A percentile compares a stretch with the other conserved stretches of the same genome.
phyloP scores from a whole-genome alignment of 2,113 vertebrate genomes.

The Myrmophylax atrothorax region DNA sequence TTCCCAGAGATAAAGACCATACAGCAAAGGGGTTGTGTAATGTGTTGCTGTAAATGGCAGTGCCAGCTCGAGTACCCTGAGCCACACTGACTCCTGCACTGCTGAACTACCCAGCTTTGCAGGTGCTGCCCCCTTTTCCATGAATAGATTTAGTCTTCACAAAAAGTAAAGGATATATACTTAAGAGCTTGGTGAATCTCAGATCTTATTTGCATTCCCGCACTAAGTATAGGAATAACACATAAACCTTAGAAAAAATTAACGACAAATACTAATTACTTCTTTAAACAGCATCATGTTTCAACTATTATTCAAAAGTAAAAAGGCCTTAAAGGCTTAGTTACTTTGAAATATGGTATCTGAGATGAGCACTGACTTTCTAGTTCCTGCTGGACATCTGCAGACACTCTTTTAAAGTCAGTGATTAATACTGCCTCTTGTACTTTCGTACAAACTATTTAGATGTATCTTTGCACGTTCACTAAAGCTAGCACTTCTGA shows the following conservation, averaged over 20 bases:
- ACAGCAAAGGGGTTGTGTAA: background rate
- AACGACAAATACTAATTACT: conserved; percentile 21
- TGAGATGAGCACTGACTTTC: background rate
- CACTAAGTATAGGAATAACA: background rate
- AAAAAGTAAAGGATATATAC: background rate
- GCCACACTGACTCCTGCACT: rapidly evolving
- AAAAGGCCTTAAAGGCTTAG: conserved; percentile 13
- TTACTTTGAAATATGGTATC: background rate
- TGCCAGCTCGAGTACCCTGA: rapidly evolving
- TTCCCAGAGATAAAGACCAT: background rate
- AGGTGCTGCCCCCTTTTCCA: background rate
- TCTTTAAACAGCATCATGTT: background rate
- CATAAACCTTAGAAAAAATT: background rate
- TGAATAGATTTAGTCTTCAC: background rate
- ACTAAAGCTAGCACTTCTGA: background rate
- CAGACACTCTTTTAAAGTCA: background rate
- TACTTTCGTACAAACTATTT: background rate
- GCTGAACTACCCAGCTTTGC: rapidly evolving
- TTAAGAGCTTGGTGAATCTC: background rate
- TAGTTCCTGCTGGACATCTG: background rate
- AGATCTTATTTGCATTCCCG: background rate
- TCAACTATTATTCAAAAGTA: background rate
- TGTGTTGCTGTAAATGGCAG: background rate
- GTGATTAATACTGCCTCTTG: background rate
- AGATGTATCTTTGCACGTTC: background rate